phyloP scores from a whole-genome alignment of 2,797 vertebrate species.

The Crenichthys baileyi region DNA sequence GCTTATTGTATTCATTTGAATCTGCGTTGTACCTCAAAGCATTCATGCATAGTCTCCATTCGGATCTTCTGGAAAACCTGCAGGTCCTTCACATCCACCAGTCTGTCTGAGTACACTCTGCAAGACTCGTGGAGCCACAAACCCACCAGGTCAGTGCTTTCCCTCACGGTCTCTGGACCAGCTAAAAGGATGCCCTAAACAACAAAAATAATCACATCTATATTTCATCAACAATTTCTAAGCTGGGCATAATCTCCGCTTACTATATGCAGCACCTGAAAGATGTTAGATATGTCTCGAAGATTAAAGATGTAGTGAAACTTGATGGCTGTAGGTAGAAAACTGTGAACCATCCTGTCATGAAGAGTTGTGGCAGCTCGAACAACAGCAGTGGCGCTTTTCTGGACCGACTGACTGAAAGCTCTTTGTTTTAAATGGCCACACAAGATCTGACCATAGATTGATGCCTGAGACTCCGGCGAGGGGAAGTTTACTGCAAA shows the following conservation, averaged over 20 bases:
- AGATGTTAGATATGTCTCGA: slow-evolving; percentile 82
- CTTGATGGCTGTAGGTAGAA: slow-evolving; percentile 82
- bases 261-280: slow-evolving; percentile 76
- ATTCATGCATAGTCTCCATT: slow-evolving; percentile 75
- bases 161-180: slow-evolving; percentile 77
- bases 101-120: slow-evolving; percentile 84
- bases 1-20: slow-evolving; percentile 26
- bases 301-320: slow-evolving; percentile 87
- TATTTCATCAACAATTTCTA: slow-evolving; percentile 14
- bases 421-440: slow-evolving; percentile 77
- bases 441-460: slow-evolving; percentile 83
- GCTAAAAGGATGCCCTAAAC: slow-evolving; percentile 85
- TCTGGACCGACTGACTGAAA: slow-evolving; percentile 75
- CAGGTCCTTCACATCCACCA: slow-evolving; percentile 78
- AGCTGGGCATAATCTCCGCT: not conserved
- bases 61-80: slow-evolving; percentile 82
- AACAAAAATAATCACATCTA: slow-evolving; percentile 34
- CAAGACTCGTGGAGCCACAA: slow-evolving; percentile 85
- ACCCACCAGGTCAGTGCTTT: slow-evolving; percentile 70
- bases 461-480: slow-evolving; percentile 74
- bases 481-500: slow-evolving; percentile 86
- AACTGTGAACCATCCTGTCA: slow-evolving; percentile 77
- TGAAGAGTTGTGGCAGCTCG: slow-evolving; percentile 80
- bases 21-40: slow-evolving; percentile 80
- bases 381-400: slow-evolving; percentile 65